Conservation (phyloP, 2,888 invertebrate genomes). For the Tinea semifulvella region DNA sequence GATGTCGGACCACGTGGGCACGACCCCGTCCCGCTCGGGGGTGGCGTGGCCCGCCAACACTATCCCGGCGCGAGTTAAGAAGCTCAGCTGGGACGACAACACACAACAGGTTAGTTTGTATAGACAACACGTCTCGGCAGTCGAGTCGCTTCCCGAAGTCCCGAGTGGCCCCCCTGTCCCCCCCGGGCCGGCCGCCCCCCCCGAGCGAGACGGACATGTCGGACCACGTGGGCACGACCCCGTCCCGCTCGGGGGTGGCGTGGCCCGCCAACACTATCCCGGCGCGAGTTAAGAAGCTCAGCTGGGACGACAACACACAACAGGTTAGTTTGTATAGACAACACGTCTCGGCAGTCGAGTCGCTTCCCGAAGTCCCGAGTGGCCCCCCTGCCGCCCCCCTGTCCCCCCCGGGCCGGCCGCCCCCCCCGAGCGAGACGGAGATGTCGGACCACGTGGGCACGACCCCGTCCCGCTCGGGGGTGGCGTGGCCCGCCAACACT, state of each 20-base stretch:
- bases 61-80: constrained; percentile 77
- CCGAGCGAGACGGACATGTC: too few relatives aligned
- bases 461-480: constrained; percentile 43
- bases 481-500: constrained; percentile 73
- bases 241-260: constrained; percentile 57
- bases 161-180: too few relatives aligned
- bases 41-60: constrained; percentile 74
- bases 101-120: too few relatives aligned
- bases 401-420: constrained; percentile 30
- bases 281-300: constrained; percentile 78
- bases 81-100: constrained; percentile 83
- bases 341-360: constrained; percentile 34
- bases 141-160: too few relatives aligned
- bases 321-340: too few relatives aligned
- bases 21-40: constrained; percentile 47
- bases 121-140: too few relatives aligned
- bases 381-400: constrained; percentile 39
- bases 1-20: constrained; percentile 46
- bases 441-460: constrained; percentile 47
- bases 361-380: constrained; percentile 34
- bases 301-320: constrained; percentile 84
- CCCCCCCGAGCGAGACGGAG: too few relatives aligned
- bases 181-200: too few relatives aligned
- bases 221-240: constrained; percentile 47
- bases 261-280: constrained; percentile 77